phyloP scores from a whole-genome alignment of 2,797 vertebrate genomes.

The Acanthiza pusilla region DNA sequence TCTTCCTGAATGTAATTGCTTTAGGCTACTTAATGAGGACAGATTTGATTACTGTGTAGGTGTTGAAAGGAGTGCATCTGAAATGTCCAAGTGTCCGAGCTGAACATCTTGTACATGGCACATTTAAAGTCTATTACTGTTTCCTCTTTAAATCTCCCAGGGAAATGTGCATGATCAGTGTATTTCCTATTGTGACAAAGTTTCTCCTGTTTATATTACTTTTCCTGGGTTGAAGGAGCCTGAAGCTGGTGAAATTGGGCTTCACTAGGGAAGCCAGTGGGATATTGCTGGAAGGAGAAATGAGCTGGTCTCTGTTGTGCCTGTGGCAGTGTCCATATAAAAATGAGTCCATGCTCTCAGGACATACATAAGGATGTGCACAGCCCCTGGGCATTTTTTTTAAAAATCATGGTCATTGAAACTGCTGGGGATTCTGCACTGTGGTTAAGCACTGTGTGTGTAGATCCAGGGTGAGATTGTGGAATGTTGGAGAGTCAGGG shows the following conservation, averaged over 20 bases:
- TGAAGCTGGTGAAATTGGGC: not conserved
- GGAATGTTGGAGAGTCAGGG: not conserved
- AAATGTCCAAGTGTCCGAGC: not conserved
- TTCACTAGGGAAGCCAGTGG: not conserved
- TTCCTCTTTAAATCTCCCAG: not conserved
- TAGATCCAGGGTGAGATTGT: not conserved
- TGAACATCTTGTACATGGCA: not conserved
- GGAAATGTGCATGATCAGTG: not conserved
- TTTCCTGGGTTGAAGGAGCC: not conserved
- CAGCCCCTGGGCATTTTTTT: not conserved
- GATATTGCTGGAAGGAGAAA: not conserved
- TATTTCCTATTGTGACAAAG: not conserved
- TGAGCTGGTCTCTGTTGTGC: not conserved
- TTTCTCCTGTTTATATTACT: not conserved
- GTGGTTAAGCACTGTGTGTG: not conserved
- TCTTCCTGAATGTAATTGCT: not conserved
- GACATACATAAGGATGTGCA: not conserved
- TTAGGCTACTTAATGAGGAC: not conserved
- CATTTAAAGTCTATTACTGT: accelerated
- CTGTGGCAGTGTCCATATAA: not conserved
- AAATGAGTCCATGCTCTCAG: not conserved
- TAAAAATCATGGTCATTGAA: not conserved
- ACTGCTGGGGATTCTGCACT: not conserved
- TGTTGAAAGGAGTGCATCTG: not conserved
- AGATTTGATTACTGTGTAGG: not conserved